These are phyloP conservation scores for Cricetomys ansorgei DNA, from an alignment of 2,113 vertebrate species.

Conservation along the genomic window DNA sequence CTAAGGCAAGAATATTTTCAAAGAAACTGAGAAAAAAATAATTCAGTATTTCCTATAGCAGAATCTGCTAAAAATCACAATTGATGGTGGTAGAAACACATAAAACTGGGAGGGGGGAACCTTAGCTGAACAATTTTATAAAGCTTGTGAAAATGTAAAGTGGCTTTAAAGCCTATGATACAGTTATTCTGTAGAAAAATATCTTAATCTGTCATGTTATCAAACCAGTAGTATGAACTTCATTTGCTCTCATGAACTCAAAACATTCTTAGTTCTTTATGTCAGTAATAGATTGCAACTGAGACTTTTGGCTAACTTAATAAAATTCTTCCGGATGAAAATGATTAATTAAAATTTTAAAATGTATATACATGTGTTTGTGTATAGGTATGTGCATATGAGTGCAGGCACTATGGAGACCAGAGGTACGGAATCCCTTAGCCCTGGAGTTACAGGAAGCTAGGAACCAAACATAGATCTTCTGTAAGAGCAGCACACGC, in stretches of 20 bases:
- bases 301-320: no score
- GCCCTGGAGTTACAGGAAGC: no score
- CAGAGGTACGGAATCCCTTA: no score
- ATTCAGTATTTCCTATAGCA: not conserved
- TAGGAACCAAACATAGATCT: no score
- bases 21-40: not conserved
- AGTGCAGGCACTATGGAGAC: no score
- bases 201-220: not conserved
- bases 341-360: no score
- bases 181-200: constrained; percentile 26
- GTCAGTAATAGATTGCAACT: no score
- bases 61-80: not conserved
- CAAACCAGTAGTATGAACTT: not conserved
- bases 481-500: no score
- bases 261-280: not conserved
- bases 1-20: not conserved
- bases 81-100: not conserved
- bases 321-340: no score
- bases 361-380: no score
- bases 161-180: not conserved
- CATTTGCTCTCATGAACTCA: not conserved
- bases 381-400: no score
- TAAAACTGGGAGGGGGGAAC: not conserved
- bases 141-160: not conserved
- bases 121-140: not conserved